phyloP scores from a whole-genome alignment of 64 coral and sea anemone genomes.

The Porites australiensis region DNA sequence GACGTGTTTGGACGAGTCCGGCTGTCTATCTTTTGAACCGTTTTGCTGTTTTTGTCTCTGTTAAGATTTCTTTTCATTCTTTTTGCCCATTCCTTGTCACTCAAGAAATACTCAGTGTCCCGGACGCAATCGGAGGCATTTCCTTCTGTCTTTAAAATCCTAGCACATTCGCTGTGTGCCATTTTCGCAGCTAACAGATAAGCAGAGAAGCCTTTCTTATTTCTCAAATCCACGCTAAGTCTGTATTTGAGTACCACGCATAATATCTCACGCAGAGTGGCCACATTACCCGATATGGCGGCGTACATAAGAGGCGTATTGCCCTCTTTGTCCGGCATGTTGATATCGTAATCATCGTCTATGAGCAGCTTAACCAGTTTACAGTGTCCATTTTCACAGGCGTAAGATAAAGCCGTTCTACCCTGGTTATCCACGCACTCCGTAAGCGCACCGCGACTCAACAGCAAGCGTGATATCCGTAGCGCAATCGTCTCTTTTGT shows the following conservation, averaged over 20 bases:
- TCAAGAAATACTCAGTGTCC: conserved; percentile 87
- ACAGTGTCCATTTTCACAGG: conserved; percentile 64
- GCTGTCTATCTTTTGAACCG: neutral
- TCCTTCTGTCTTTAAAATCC: conserved; percentile 78
- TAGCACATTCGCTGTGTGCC: conserved; percentile 72
- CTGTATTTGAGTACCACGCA: conserved; percentile 73
- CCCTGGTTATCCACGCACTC: conserved; percentile 50
- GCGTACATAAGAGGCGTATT: conserved; percentile 91
- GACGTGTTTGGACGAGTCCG: conserved; percentile 73
- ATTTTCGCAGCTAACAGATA: conserved; percentile 90
- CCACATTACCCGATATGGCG: conserved; percentile 77
- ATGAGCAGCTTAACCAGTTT: conserved; percentile 85
- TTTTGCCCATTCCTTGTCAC: conserved; percentile 87
- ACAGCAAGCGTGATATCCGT: conserved; percentile 66
- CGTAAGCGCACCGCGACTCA: conserved; percentile 47
- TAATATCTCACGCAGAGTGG: conserved; percentile 69
- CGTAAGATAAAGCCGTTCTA: conserved; percentile 78
- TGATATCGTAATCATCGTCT: conserved; percentile 81
- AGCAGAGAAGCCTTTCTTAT: conserved; percentile 93
- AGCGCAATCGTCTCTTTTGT: conserved; percentile 49
- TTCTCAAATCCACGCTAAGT: conserved; percentile 84
- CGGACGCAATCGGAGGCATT: conserved; percentile 80
- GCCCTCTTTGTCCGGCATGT: conserved; percentile 75
- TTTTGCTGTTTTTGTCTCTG: neutral
- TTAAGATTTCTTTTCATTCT: conserved; percentile 74